These are phyloP conservation scores for Apis laboriosa DNA, from an alignment of 1,140 invertebrate species.

Conservation along the genomic window DNA sequence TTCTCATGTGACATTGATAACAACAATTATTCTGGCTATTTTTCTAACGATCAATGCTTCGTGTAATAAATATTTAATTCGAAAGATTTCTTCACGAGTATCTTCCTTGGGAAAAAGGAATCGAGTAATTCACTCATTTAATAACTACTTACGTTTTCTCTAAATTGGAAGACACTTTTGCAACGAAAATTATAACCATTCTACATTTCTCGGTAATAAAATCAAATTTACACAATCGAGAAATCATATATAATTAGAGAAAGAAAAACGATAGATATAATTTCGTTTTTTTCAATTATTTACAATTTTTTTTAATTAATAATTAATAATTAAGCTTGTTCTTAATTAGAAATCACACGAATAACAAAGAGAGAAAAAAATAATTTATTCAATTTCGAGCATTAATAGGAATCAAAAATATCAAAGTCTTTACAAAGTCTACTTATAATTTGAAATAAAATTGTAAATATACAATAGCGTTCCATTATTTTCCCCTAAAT, in stretches of 20 bases:
- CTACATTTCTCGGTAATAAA: neutral
- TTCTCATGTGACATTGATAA: conserved; percentile 64
- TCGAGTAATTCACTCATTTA: neutral
- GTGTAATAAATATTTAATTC: conserved; percentile 40
- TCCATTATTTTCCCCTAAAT: too few relatives aligned
- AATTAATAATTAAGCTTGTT: too few relatives aligned
- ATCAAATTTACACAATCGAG: neutral
- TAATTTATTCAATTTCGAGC: too few relatives aligned
- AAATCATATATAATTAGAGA: neutral
- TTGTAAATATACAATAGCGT: too few relatives aligned
- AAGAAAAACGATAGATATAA: neutral
- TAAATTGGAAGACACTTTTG: conserved; percentile 25
- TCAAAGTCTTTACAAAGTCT: too few relatives aligned
- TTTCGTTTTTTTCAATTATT: neutral
- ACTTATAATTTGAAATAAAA: too few relatives aligned
- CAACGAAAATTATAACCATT: neutral
- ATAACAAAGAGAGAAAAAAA: too few relatives aligned
- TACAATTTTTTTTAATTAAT: too few relatives aligned
- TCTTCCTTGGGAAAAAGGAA: neutral
- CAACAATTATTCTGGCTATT: conserved; percentile 49
- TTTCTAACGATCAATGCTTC: conserved; percentile 43
- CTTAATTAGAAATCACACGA: too few relatives aligned
- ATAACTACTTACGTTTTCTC: neutral
- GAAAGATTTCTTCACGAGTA: conserved; percentile 12
- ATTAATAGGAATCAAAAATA: too few relatives aligned